A percentile compares a stretch with the other conserved stretches of the same genome.
phyloP scores from a whole-genome alignment of 2,888 invertebrate species.

The Sepiola atlantica region DNA sequence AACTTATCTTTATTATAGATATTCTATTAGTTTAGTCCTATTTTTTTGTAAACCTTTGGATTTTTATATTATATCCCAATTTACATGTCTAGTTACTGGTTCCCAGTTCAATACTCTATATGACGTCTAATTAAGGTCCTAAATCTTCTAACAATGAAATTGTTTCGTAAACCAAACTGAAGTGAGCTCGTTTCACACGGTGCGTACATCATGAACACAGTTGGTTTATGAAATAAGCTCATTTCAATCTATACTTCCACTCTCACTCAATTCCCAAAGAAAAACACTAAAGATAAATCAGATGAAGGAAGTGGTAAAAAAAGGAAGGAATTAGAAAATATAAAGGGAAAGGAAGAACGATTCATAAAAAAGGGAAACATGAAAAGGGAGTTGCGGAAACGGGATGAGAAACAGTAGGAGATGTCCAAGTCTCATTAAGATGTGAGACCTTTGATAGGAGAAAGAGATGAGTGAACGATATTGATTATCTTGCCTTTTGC shows the following conservation, averaged over 20 bases:
- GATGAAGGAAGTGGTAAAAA: no score
- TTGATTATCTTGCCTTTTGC: constrained; percentile 32
- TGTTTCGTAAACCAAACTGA: not conserved
- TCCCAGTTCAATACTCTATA: no score
- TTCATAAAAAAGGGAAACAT: not conserved
- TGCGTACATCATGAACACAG: not conserved
- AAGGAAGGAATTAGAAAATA: no score
- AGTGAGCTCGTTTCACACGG: not conserved
- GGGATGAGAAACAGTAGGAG: not conserved
- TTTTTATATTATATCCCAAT: no score
- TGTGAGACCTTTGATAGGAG: not conserved
- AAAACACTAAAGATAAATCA: no score
- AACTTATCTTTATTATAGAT: no score
- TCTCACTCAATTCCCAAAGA: not conserved
- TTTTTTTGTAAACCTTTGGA: no score
- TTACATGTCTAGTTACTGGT: no score
- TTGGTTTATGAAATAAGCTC: not conserved
- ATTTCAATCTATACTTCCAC: not conserved
- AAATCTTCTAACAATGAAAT: not conserved
- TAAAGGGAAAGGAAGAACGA: not conserved
- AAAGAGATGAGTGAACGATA: not conserved
- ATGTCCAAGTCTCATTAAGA: not conserved
- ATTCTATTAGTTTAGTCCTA: no score
- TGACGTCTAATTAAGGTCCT: no score
- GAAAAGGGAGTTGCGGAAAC: not conserved